Evolutionary conservation across 2,888 invertebrate species (phyloP).

Genomic region (Drosophila pseudotalamancana): DNA sequence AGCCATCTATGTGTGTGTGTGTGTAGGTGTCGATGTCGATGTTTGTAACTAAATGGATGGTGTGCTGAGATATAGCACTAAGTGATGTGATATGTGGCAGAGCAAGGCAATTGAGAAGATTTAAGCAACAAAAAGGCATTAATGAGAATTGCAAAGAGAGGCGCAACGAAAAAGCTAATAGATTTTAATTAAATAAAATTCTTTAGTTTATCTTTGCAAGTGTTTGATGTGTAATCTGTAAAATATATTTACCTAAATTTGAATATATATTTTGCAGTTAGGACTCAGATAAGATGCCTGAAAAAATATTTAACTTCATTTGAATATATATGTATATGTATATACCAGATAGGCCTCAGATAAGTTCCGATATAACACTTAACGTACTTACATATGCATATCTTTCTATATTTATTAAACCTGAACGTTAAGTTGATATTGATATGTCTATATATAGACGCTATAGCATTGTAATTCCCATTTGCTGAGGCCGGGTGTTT

Average conservation of each 20-base stretch:
- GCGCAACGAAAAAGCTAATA: neutral
- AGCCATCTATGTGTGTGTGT: conserved; percentile 16
- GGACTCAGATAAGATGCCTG: too few species aligned
- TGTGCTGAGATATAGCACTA: conserved; percentile 41
- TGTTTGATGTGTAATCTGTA: too few species aligned
- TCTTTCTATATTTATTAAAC: too few species aligned
- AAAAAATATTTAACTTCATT: too few species aligned
- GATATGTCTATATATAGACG: conserved; percentile 1
- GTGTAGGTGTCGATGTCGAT: conserved; percentile 19
- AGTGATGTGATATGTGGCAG: conserved; percentile 40
- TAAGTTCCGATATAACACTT: too few species aligned
- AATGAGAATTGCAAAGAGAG: neutral
- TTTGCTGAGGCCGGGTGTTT: conserved; percentile 33
- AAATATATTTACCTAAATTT: neutral
- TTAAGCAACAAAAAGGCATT: neutral
- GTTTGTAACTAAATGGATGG: conserved; percentile 37
- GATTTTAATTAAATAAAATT: neutral
- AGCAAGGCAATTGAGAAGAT: conserved; percentile 25
- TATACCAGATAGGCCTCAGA: too few species aligned
- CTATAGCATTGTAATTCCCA: conserved; percentile 34
- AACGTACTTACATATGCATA: too few species aligned
- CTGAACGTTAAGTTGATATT: conserved; percentile 25
- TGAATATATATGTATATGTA: neutral
- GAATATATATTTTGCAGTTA: neutral
- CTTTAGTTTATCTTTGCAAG: too few species aligned